phyloP scores from a whole-genome alignment of 1,140 invertebrate genomes.

The Saccostrea cuccullata region DNA sequence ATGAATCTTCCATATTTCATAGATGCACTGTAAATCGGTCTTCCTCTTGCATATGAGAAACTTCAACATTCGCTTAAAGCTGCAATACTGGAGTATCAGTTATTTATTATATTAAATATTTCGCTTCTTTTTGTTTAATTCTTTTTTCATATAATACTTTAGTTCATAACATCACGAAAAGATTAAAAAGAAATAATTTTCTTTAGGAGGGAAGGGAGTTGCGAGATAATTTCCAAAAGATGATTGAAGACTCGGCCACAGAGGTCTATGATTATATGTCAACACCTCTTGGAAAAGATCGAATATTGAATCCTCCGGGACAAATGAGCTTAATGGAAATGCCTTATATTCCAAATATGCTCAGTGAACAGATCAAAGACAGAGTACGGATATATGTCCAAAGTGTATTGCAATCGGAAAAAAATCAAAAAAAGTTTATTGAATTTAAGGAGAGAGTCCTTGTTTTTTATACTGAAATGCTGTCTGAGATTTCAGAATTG shows the following conservation, averaged over 20 bases:
- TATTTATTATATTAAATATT: no score
- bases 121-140: no score
- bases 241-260: not conserved
- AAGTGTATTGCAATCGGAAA: not conserved
- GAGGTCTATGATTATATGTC: not conserved
- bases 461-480: not conserved
- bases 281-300: not conserved
- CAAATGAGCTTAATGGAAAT: not conserved
- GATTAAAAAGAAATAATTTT: not conserved
- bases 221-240: not conserved
- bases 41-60: no score
- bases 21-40: no score
- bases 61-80: no score
- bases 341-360: not conserved
- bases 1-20: no score
- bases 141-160: no score
- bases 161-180: no score
- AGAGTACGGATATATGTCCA: not conserved
- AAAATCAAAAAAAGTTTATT: not conserved
- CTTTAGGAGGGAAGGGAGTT: not conserved
- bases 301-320: not conserved
- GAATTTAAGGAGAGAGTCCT: not conserved
- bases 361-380: not conserved
- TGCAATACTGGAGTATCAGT: no score
- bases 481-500: not conserved